Evolutionary conservation across 2,888 invertebrate genomes (phyloP).

Genomic region (Megamerina dolium): DNA sequence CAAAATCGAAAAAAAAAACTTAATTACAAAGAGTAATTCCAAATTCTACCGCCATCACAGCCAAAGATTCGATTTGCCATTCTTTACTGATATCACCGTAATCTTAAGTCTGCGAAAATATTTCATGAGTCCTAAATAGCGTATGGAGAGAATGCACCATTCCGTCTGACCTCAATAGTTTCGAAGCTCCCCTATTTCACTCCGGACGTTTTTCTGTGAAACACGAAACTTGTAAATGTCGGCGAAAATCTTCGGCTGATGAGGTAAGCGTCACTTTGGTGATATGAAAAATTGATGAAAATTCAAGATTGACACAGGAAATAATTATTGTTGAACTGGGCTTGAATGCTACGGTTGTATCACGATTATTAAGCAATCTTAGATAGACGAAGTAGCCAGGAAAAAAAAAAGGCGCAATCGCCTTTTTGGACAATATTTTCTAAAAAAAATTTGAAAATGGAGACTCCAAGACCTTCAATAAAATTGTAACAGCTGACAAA

Average conservation of each 20-base stretch:
- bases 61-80: no score
- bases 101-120: no score
- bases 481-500: neutral
- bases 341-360: neutral
- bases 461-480: neutral
- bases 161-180: neutral
- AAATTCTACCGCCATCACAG: no score
- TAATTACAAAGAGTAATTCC: neutral
- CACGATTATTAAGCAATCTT: neutral
- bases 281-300: neutral
- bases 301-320: neutral
- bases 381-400: neutral
- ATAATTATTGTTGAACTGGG: neutral
- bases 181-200: neutral
- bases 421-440: neutral
- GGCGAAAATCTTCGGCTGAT: neutral
- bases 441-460: neutral
- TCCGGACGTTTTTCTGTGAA: neutral
- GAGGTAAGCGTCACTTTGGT: neutral
- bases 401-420: neutral
- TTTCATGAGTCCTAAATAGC: neutral
- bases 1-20: neutral
- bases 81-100: no score
- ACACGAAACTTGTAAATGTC: neutral
- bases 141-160: neutral